Evolutionary conservation across 1,140 invertebrate species (phyloP).

Genomic region (Anadara kagoshimensis): DNA sequence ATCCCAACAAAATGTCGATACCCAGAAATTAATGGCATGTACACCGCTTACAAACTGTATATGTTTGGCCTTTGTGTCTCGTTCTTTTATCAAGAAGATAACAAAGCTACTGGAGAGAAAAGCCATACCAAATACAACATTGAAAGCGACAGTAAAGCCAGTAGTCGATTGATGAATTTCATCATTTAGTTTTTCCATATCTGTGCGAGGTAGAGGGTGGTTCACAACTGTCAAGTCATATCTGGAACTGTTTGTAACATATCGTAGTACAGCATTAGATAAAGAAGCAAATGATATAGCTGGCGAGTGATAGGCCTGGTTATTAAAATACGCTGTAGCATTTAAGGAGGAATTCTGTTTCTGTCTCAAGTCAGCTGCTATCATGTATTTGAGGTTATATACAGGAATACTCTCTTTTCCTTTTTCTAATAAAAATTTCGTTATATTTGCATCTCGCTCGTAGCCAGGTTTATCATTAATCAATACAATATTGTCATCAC

Average conservation of each 20-base stretch:
- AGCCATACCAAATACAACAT: constrained; percentile 65
- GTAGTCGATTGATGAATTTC: constrained; percentile 38
- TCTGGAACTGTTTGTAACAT: constrained; percentile 47
- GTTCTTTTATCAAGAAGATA: constrained; percentile 64
- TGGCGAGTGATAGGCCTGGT: constrained; percentile 81
- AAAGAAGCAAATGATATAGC: constrained; percentile 79
- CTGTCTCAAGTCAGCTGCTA: constrained; percentile 55
- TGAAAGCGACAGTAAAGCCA: constrained; percentile 56
- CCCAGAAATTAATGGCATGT: constrained; percentile 82
- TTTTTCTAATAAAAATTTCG: constrained; percentile 51
- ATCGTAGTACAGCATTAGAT: constrained; percentile 77
- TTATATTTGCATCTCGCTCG: constrained; percentile 31
- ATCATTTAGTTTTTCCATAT: constrained; percentile 51
- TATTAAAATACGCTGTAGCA: constrained; percentile 74
- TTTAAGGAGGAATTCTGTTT: neutral
- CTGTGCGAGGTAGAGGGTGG: constrained; percentile 56
- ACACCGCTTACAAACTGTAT: constrained; percentile 74
- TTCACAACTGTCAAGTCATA: constrained; percentile 49
- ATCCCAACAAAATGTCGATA: constrained; percentile 83
- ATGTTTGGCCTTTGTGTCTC: constrained; percentile 60
- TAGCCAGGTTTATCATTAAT: constrained; percentile 44
- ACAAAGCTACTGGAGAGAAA: constrained; percentile 65
- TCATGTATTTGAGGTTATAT: constrained; percentile 62
- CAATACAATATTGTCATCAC: constrained; percentile 22
- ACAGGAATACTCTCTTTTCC: constrained; percentile 51